These are phyloP conservation scores for Melipona quadrifasciata DNA, from an alignment of 1,140 invertebrate genomes.

Conservation along the genomic window DNA sequence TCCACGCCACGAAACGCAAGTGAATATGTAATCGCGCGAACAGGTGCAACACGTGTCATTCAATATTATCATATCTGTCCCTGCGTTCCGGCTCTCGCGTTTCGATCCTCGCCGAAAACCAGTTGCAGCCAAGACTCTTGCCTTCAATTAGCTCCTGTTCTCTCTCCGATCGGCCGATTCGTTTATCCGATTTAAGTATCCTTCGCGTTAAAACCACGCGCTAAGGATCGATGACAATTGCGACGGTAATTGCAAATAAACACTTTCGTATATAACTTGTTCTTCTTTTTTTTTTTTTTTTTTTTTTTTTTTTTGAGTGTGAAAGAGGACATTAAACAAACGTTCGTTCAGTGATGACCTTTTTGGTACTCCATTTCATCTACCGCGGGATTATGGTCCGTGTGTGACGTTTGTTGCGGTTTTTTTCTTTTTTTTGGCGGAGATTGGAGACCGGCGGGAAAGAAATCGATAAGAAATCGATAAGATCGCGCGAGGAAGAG, in stretches of 20 bases:
- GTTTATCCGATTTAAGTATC: slow-evolving; percentile 4
- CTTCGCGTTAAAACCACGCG: not conserved
- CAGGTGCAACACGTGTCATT: slow-evolving; percentile 38
- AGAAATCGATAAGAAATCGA: slow-evolving; percentile 43
- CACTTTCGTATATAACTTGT: too few species aligned
- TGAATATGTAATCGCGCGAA: slow-evolving; percentile 47
- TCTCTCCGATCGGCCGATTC: not conserved
- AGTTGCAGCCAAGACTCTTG: slow-evolving; percentile 34
- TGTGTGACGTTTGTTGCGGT: slow-evolving; percentile 1
- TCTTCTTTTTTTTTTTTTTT: too few species aligned
- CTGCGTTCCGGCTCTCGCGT: slow-evolving; percentile 18
- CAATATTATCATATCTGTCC: slow-evolving; percentile 36
- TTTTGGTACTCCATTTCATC: slow-evolving; percentile 43
- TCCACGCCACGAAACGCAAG: slow-evolving; percentile 5
- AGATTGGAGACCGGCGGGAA: not conserved
- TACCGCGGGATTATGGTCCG: slow-evolving; percentile 9
- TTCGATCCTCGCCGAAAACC: slow-evolving; percentile 28
- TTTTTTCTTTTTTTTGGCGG: not conserved
- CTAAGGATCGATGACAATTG: slow-evolving; percentile 12
- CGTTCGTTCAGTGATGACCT: not conserved
- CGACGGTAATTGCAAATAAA: not conserved
- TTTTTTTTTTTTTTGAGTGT: too few species aligned
- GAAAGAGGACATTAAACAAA: not conserved
- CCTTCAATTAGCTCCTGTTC: slow-evolving; percentile 22
- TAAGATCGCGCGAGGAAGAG: slow-evolving; percentile 41